phyloP scores from a whole-genome alignment of 2,888 invertebrate species.

The Chelonus formosanus region DNA sequence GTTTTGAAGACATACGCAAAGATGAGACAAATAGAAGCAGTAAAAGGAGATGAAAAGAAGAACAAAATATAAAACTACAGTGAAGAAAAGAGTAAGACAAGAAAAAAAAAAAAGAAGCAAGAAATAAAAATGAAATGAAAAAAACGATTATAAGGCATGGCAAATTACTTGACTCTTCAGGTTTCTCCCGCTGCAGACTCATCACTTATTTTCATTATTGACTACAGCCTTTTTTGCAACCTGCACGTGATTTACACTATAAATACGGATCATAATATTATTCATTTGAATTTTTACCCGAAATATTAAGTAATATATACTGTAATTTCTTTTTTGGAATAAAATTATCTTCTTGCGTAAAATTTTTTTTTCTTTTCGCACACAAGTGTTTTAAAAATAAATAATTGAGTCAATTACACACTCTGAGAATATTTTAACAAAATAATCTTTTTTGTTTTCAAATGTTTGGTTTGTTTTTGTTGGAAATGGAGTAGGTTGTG shows the following conservation, averaged over 20 bases:
- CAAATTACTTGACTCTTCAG: constrained; percentile 29
- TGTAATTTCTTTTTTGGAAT: constrained; percentile 5
- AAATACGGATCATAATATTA: neutral
- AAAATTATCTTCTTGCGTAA: too few relatives aligned
- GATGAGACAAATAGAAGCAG: too few relatives aligned
- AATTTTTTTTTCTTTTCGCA: too few relatives aligned
- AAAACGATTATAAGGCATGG: constrained; percentile 5
- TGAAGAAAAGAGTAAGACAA: constrained; percentile 24
- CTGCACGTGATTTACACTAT: constrained; percentile 1
- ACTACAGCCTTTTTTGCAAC: constrained; percentile 2
- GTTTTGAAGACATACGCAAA: too few relatives aligned
- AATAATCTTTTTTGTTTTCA: too few relatives aligned
- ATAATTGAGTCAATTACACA: too few relatives aligned
- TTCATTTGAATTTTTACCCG: neutral
- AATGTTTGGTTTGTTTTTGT: too few relatives aligned
- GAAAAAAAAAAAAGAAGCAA: neutral
- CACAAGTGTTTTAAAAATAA: too few relatives aligned
- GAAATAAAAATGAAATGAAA: neutral
- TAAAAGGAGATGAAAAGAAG: too few relatives aligned
- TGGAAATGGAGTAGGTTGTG: too few relatives aligned
- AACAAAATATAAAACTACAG: neutral
- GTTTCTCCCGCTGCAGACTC: constrained; percentile 21
- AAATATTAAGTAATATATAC: constrained; percentile 1
- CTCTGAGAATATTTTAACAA: too few relatives aligned
- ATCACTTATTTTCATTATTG: constrained; percentile 29